Base-by-base conservation (phyloP, 2,113 vertebrate species). In the Beaufortia kweichowensis region DNA sequence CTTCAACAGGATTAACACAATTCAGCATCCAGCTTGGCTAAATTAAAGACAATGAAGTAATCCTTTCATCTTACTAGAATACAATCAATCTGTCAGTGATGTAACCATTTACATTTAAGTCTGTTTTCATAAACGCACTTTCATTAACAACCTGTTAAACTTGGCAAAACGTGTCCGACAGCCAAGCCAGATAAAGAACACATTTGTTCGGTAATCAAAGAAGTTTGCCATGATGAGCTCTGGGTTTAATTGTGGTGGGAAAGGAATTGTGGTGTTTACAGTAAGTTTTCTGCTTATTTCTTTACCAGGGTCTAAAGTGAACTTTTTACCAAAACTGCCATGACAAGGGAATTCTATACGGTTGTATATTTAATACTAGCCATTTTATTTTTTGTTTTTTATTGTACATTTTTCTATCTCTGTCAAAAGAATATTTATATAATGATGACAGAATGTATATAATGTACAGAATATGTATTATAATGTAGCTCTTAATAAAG, bases 171-270 rank as follows among this genome's bases (percentile, higher is more conserved):
- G 23, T 3, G 3, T 33, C 6, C n/a, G 12, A 69, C 29, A 55
- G 48, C 29, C 48, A 35, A 31, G 11, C 28, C 12, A 23, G 28
- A 69, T 55, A 8, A 21, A 21, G 28, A 68, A 53, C 5, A 53
- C 28, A 33, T 33, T 53, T 17, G 3, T 69, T 33, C 28, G 15
- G 12, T 35, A 35, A 19, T 46, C 53, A 33, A 50, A 12, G 17
- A 67, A 23, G 12, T 6, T 55, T 55, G 26, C 48, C 55, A 1
- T 55, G 66, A 69, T 69, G 67, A 69, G 67, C 67, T 69, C 48
- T 69, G 67, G 19, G 55, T 69, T 55, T 23, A 55, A 69, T 69
- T 24, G 67, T 35, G 23, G 21, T 23, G 6, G 26, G 65, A 68
- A 50, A 53, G 5, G n/a, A 21, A 35, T 56, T 12, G 23, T 35